phyloP scores from a whole-genome alignment of 1,140 invertebrate species.

The Leptinotarsa defecta region DNA sequence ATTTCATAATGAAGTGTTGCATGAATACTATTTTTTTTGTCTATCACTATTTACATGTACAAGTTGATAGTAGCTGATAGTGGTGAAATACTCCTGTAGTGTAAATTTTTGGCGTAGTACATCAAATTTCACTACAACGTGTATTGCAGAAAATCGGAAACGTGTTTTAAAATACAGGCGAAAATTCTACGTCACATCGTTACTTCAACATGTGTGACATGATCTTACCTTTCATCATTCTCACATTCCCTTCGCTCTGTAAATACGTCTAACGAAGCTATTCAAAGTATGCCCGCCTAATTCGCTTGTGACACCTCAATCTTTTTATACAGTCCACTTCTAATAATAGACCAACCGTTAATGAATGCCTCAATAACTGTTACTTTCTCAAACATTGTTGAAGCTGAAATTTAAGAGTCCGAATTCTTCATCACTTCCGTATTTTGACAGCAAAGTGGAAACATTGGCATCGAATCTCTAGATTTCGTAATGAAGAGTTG shows the following conservation, averaged over 20 bases:
- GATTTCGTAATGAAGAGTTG: neutral
- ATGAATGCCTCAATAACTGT: neutral
- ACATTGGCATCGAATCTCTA: neutral
- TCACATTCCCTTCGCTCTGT: neutral
- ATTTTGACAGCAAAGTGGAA: slow-evolving; percentile 3
- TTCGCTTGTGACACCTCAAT: slow-evolving; percentile 1
- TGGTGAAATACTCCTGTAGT: too few relatives aligned
- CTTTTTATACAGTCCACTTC: slow-evolving; percentile 2
- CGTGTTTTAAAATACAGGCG: too few relatives aligned
- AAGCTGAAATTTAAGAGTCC: neutral
- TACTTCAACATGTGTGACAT: too few relatives aligned
- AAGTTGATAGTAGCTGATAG: too few relatives aligned
- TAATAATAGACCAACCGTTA: neutral
- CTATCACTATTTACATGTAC: too few relatives aligned
- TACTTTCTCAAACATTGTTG: neutral
- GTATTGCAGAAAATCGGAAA: too few relatives aligned
- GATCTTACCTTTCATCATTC: too few relatives aligned
- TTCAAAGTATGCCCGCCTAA: neutral
- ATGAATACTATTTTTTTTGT: too few relatives aligned
- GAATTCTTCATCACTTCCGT: neutral
- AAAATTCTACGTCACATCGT: too few relatives aligned
- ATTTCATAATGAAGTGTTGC: too few relatives aligned
- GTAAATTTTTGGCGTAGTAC: too few relatives aligned
- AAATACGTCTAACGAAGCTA: neutral
- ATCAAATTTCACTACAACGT: too few relatives aligned